Percentiles rank a stretch among this genome's conserved stretches.
Conservation (phyloP, 2,888 invertebrate species). For the Morpho helenor region DNA sequence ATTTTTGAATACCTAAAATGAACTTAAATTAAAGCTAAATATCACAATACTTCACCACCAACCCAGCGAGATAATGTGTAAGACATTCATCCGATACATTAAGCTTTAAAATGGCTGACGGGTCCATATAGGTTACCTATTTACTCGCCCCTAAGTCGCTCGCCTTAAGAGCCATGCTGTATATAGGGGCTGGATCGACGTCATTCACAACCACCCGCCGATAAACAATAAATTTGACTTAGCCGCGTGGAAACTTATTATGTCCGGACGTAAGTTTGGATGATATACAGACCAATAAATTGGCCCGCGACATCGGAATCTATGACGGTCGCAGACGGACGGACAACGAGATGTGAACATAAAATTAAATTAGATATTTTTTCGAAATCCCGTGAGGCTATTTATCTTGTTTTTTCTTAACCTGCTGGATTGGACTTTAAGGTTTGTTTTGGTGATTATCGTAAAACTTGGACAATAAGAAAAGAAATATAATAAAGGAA, state of each 20-base stretch:
- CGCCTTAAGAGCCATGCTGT: conserved; percentile 2
- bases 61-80: no score
- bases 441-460: conserved; percentile 9
- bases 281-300: conserved; percentile 67
- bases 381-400: conserved; percentile 37
- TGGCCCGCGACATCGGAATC: conserved; percentile 53
- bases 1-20: no score
- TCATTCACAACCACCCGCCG: conserved; percentile 32
- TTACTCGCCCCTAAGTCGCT: not conserved
- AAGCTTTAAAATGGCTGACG: conserved; percentile 2
- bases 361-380: conserved; percentile 60
- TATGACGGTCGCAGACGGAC: conserved; percentile 58
- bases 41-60: no score
- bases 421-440: conserved; percentile 21
- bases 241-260: conserved; percentile 51
- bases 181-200: conserved; percentile 16
- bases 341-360: conserved; percentile 38
- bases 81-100: conserved; percentile 7
- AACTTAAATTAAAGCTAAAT: no score
- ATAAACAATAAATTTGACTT: conserved; percentile 58
- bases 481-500: no score
- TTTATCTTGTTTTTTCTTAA: conserved; percentile 47
- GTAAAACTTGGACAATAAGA: not conserved
- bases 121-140: not conserved
- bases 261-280: conserved; percentile 50